phyloP scores from a whole-genome alignment of 2,888 invertebrate species.

The Ichneumon xanthorius region DNA sequence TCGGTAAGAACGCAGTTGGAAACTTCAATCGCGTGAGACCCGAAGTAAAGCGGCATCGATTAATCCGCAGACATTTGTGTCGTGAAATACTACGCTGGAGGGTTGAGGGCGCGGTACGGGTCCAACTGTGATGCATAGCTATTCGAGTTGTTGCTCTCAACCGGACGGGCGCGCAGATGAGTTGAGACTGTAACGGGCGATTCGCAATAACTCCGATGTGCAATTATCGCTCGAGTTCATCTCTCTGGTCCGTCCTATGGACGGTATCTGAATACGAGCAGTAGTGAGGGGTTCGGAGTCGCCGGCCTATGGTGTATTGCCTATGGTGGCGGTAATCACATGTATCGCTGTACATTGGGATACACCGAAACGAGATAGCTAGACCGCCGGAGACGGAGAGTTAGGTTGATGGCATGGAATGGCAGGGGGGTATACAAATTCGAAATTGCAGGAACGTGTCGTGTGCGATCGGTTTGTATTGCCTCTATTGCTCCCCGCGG shows the following conservation, averaged over 20 bases:
- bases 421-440: slow-evolving; percentile 54
- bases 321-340: not conserved
- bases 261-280: slow-evolving; percentile 47
- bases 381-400: not conserved
- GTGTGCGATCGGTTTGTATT: slow-evolving; percentile 37
- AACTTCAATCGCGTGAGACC: slow-evolving; percentile 30
- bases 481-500: slow-evolving; percentile 58
- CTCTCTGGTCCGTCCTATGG: slow-evolving; percentile 10
- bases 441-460: slow-evolving; percentile 61
- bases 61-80: slow-evolving; percentile 28
- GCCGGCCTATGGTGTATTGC: not conserved
- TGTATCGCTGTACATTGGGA: not conserved
- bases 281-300: not conserved
- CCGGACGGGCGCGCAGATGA: slow-evolving; percentile 13
- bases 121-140: slow-evolving; percentile 30
- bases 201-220: slow-evolving; percentile 71
- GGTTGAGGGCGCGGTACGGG: not conserved
- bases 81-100: slow-evolving; percentile 31
- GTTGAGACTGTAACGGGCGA: slow-evolving; percentile 60
- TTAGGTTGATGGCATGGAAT: slow-evolving; percentile 34
- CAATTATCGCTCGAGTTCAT: slow-evolving; percentile 72
- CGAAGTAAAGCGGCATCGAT: slow-evolving; percentile 49
- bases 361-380: slow-evolving; percentile 8
- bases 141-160: slow-evolving; percentile 50
- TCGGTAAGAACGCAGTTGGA: not conserved